Evolutionary conservation across 2,888 invertebrate species (phyloP).

Genomic region (Apamea anceps): DNA sequence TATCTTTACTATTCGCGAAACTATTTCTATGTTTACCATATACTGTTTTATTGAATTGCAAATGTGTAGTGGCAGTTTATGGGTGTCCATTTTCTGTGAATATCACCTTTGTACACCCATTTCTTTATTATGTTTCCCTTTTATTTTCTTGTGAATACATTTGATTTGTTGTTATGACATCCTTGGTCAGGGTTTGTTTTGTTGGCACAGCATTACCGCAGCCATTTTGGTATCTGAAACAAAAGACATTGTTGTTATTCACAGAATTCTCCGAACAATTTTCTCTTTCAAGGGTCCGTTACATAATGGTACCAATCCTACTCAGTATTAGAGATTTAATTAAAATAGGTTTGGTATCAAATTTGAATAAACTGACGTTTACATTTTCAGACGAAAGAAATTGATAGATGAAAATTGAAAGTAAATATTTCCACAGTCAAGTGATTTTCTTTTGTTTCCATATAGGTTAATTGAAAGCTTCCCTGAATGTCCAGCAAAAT

Average conservation of each 20-base stretch:
- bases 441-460: constrained; percentile 19
- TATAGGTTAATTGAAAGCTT: background rate
- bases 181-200: constrained; percentile 65
- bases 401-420: constrained; percentile 18
- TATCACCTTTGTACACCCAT: constrained; percentile 88
- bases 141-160: constrained; percentile 67
- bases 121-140: constrained; percentile 75
- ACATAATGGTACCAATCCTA: background rate
- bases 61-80: constrained; percentile 86
- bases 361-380: background rate
- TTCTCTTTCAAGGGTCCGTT: background rate
- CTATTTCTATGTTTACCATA: constrained; percentile 69
- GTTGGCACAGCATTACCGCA: constrained; percentile 66
- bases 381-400: constrained; percentile 8
- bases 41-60: constrained; percentile 89
- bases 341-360: constrained; percentile 4
- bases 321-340: constrained; percentile 8
- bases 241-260: constrained; percentile 60
- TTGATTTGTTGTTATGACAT: constrained; percentile 71
- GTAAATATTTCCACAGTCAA: constrained; percentile 32
- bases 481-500: background rate
- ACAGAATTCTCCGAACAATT: background rate
- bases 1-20: constrained; percentile 64
- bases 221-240: constrained; percentile 78
- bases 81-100: constrained; percentile 86